These are phyloP conservation scores for Mizuhopecten yessoensis DNA, from an alignment of 1,140 invertebrate genomes.

Conservation along the genomic window DNA sequence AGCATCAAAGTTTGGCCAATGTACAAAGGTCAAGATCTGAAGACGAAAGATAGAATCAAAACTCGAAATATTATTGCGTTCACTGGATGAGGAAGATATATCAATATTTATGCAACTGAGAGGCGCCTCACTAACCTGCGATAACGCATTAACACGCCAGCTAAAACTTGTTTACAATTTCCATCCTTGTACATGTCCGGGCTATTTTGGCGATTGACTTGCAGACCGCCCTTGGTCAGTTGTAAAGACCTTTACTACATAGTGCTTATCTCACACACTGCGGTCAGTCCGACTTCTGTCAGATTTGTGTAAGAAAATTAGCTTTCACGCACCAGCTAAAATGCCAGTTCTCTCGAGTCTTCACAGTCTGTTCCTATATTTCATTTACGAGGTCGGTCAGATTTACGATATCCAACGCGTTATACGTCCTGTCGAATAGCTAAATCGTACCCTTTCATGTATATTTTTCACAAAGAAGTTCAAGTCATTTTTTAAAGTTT, in stretches of 20 bases:
- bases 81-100: constrained; percentile 5
- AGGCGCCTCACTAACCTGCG: constrained; percentile 19
- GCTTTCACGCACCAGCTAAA: constrained; percentile 15
- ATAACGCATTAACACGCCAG: background rate
- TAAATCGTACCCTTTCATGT: background rate
- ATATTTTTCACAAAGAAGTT: no score
- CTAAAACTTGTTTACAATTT: constrained; percentile 30
- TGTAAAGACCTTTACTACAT: background rate
- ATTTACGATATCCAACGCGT: background rate
- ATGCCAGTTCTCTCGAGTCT: background rate
- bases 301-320: constrained; percentile 29
- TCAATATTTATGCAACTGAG: constrained; percentile 39
- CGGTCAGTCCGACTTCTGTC: constrained; percentile 30
- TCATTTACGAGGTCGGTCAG: background rate
- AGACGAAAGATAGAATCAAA: constrained; percentile 38
- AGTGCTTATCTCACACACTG: background rate
- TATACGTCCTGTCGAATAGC: background rate
- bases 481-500: no score
- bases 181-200: constrained; percentile 6
- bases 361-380: background rate
- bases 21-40: constrained; percentile 17
- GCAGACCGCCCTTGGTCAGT: constrained; percentile 9
- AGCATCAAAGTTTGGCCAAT: constrained; percentile 31
- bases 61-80: constrained; percentile 34
- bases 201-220: constrained; percentile 25